Percentiles rank a stretch among this genome's conserved stretches.
phyloP scores from a whole-genome alignment of 2,888 invertebrate species.

The Campoplex nolae region DNA sequence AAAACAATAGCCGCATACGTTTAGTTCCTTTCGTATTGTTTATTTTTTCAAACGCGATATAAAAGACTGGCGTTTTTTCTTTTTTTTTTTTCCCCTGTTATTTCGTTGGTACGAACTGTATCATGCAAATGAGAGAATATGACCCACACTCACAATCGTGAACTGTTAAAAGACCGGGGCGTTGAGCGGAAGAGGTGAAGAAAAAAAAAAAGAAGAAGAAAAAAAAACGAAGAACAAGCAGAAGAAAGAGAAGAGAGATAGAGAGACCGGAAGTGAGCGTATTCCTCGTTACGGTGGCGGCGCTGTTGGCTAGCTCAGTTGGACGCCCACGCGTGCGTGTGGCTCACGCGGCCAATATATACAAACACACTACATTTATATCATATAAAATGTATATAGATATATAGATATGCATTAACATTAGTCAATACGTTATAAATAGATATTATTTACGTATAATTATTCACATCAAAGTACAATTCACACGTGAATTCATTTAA shows the following conservation, averaged over 20 bases:
- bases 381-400: no score
- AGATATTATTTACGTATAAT: conserved; percentile 28
- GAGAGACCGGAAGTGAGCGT: conserved; percentile 59
- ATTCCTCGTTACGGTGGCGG: conserved; percentile 50
- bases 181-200: conserved; percentile 34
- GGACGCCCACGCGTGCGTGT: conserved; percentile 29
- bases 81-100: not conserved
- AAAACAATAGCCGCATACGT: conserved; percentile 2
- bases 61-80: not conserved
- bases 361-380: not conserved
- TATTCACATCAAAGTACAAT: conserved; percentile 16
- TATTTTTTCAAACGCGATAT: conserved; percentile 11
- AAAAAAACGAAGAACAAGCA: conserved; percentile 16
- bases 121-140: conserved; percentile 52
- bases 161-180: conserved; percentile 20
- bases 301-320: conserved; percentile 27
- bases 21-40: not conserved
- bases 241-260: conserved; percentile 28
- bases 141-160: conserved; percentile 38
- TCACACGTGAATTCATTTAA: conserved; percentile 5
- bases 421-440: conserved; percentile 34
- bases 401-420: not conserved
- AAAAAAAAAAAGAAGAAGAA: not conserved
- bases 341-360: not conserved
- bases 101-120: conserved; percentile 27